Conservation (phyloP, 2,888 invertebrate genomes). For the Rhabditophanes sp. region DNA sequence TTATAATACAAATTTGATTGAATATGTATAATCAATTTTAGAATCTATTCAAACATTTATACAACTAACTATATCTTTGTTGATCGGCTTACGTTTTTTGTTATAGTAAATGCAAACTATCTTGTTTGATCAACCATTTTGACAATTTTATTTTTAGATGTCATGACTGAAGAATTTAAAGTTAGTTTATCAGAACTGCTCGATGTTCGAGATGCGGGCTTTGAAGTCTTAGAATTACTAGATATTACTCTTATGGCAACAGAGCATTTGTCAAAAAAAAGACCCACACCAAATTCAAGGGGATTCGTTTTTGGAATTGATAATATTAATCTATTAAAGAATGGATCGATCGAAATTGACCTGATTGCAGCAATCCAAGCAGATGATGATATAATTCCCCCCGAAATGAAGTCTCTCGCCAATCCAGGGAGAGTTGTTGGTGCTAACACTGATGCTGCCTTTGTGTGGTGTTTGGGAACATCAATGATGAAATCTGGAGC, state of each 20-base stretch:
- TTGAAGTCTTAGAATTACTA: slow-evolving; percentile 12
- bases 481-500: slow-evolving; percentile 7
- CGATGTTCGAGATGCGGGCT: slow-evolving; percentile 14
- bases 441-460: slow-evolving; percentile 1
- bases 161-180: too few species aligned
- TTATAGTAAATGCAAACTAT: too few species aligned
- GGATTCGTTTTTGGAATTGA: background rate
- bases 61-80: too few species aligned
- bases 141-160: too few species aligned
- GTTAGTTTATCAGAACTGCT: slow-evolving; percentile 18
- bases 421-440: background rate
- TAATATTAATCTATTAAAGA: too few species aligned
- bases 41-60: too few species aligned
- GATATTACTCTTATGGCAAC: slow-evolving; percentile 12
- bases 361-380: slow-evolving; percentile 3
- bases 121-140: too few species aligned
- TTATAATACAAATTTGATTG: too few species aligned
- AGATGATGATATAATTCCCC: slow-evolving; percentile 4
- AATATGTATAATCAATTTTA: too few species aligned
- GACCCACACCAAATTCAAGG: slow-evolving; percentile 2
- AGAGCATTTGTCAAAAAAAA: slow-evolving; percentile 8
- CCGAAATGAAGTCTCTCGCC: too few species aligned
- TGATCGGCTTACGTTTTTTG: too few species aligned
- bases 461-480: slow-evolving; percentile 20
- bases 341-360: slow-evolving; percentile 2